Evolutionary conservation across 2,888 invertebrate species (phyloP).

Genomic region (Tortrix viridana): DNA sequence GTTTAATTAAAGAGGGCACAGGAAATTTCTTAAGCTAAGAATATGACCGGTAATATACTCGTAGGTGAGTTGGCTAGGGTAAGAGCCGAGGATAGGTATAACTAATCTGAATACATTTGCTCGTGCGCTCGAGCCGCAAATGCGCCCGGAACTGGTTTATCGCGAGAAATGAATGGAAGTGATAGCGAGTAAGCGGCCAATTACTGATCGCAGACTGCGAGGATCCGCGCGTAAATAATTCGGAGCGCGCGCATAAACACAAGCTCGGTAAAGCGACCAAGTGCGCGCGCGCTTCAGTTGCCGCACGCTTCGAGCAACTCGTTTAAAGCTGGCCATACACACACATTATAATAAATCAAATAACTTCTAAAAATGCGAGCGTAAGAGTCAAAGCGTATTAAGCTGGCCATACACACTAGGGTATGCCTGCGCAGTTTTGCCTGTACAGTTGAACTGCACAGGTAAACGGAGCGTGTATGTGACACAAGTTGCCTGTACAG

Average conservation of each 20-base stretch:
- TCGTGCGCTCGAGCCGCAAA: slow-evolving; percentile 56
- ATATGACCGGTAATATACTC: neutral
- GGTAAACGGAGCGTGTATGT: too few species aligned
- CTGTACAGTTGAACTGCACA: too few species aligned
- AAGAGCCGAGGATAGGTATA: slow-evolving; percentile 33
- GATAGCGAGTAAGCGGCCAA: slow-evolving; percentile 78
- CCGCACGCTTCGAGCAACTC: too few species aligned
- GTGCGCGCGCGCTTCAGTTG: slow-evolving; percentile 1
- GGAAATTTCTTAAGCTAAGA: slow-evolving; percentile 7
- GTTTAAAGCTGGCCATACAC: too few species aligned
- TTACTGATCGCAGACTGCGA: slow-evolving; percentile 70
- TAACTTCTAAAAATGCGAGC: too few species aligned
- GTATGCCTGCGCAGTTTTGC: too few species aligned
- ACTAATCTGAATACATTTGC: slow-evolving; percentile 60
- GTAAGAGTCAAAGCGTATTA: too few species aligned
- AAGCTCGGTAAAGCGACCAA: slow-evolving; percentile 15
- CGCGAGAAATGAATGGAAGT: slow-evolving; percentile 77
- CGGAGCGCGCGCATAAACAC: slow-evolving; percentile 71
- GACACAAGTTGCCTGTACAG: too few species aligned
- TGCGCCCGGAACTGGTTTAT: slow-evolving; percentile 67
- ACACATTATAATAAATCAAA: too few species aligned
- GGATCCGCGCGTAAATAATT: slow-evolving; percentile 75
- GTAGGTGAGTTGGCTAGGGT: slow-evolving; percentile 19
- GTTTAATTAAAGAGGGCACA: slow-evolving; percentile 12
- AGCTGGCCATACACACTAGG: too few species aligned